Evolutionary conservation across 2,113 vertebrate genomes (phyloP).

Genomic region (Uropsilus gracilis): DNA sequence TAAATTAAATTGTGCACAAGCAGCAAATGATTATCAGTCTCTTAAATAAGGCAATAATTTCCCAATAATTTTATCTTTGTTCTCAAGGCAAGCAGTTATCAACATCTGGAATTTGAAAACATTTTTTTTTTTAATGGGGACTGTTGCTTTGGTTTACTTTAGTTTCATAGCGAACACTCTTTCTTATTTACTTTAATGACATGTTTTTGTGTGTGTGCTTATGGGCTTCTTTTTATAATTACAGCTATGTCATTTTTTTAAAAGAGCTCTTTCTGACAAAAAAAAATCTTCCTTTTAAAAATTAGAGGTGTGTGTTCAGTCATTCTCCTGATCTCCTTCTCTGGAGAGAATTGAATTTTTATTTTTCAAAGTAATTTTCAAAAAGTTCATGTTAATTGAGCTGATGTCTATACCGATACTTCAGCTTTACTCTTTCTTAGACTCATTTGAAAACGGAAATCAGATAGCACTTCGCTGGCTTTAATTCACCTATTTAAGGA

Average conservation of each 20-base stretch:
- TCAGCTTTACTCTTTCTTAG: conserved; percentile 32
- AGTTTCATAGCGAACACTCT: not conserved
- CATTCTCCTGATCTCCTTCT: conserved; percentile 75
- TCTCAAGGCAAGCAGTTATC: conserved; percentile 39
- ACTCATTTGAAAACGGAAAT: conserved; percentile 66
- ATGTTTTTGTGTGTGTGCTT: not conserved
- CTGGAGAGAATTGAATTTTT: conserved; percentile 74
- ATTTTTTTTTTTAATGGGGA: not conserved
- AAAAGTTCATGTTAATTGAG: conserved; percentile 65
- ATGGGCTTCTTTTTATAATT: conserved; percentile 25
- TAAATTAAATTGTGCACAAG: conserved; percentile 54
- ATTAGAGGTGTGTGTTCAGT: conserved; percentile 78
- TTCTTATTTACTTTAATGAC: conserved; percentile 23
- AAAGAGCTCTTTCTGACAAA: conserved; percentile 71
- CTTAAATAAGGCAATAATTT: conserved; percentile 43
- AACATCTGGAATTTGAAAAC: conserved; percentile 25
- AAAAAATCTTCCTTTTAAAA: conserved; percentile 80
- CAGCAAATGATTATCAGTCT: conserved; percentile 26
- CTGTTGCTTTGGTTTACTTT: conserved; percentile 24
- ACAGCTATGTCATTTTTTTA: not conserved
- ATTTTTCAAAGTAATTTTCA: conserved; percentile 80
- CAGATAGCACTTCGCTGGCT: conserved; percentile 13
- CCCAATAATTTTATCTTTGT: conserved; percentile 19
- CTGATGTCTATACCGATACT: conserved; percentile 41
- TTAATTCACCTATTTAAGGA: conserved; percentile 63